Base-by-base conservation (phyloP, 2,797 vertebrate species). In the Masticophis lateralis region DNA sequence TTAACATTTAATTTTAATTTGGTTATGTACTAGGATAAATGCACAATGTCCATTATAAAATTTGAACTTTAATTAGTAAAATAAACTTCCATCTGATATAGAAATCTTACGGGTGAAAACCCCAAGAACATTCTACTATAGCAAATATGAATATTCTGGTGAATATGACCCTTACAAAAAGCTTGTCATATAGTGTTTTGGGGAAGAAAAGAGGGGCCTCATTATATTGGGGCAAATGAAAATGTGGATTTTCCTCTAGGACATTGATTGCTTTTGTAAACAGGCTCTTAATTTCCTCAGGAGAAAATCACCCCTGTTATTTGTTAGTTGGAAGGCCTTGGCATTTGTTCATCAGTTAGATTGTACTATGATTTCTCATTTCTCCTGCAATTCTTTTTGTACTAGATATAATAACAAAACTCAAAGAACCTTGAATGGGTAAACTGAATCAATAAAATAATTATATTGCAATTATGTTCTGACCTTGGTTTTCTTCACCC, bases 371-470 rank as follows among this genome's bases (percentile, higher is more conserved):
- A 94, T 91, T 93, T 93, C 88, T 47, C 13, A 27, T 94, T 94
- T 95, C 61, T 7, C 86, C 5, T 94, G 37, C 37, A 92, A 3
- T 96, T 96, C 92, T 95, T 95, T 95, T 87, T 96, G 7, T n/a
- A 16, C 95, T 91, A 95, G 66, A 95, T 96, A 94, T 94, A 96
- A 95, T 92, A 94, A 89, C 93, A 95, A 60, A 96, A 97, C 95
- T 92, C 88, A 92, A 91, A 94, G 63, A 95, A 94, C 92, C 95
- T 96, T 95, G 95, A 97, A 92, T 94, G 92, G 95, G 32, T 93
- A 95, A 95, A 97, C 95, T 12, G 90, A 95, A 96, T 93, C 94
- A 93, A 12, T 97, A 95, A 94, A 96, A 95, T 95, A 95, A 95
- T 66, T 90, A 69, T 92, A 93, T 95, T 90, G 96, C 93, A 59